Conservation (phyloP, 1,140 invertebrate species). For the Ceratosolen solmsi region DNA sequence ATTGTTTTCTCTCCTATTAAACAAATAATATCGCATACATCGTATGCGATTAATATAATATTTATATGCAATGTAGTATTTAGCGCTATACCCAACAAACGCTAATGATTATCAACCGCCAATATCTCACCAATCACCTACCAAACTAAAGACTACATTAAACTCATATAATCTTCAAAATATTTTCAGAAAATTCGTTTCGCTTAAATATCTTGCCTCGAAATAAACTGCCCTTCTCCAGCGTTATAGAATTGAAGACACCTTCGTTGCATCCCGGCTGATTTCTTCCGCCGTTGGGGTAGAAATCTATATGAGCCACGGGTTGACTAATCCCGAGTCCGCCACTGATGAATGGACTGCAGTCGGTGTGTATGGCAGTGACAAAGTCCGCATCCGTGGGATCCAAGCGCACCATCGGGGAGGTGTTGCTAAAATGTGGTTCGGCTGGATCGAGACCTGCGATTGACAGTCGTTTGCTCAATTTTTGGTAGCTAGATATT, state of each 20-base stretch:
- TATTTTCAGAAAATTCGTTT: no score
- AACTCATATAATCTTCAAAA: no score
- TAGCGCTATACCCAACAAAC: no score
- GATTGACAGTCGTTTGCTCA: slow-evolving; percentile 52
- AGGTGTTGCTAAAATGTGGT: slow-evolving; percentile 90
- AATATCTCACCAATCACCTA: no score
- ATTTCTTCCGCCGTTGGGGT: slow-evolving; percentile 88
- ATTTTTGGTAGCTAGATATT: neutral
- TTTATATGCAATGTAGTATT: no score
- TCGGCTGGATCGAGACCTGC: slow-evolving; percentile 92
- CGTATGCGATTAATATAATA: neutral
- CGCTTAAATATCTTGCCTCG: slow-evolving; percentile 73
- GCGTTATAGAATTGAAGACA: slow-evolving; percentile 79
- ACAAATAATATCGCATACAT: no score
- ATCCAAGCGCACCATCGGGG: slow-evolving; percentile 87
- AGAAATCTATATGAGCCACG: slow-evolving; percentile 91
- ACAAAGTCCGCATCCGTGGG: slow-evolving; percentile 89
- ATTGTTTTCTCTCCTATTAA: no score
- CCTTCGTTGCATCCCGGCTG: slow-evolving; percentile 89
- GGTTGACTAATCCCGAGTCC: slow-evolving; percentile 86
- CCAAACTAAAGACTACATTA: no score
- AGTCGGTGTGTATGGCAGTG: slow-evolving; percentile 92
- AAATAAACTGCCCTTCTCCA: slow-evolving; percentile 78
- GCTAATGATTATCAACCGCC: no score
- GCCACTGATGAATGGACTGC: slow-evolving; percentile 84